Conservation (phyloP, 2,113 vertebrate genomes). For the Calyptommatus sinebrachiatus region DNA sequence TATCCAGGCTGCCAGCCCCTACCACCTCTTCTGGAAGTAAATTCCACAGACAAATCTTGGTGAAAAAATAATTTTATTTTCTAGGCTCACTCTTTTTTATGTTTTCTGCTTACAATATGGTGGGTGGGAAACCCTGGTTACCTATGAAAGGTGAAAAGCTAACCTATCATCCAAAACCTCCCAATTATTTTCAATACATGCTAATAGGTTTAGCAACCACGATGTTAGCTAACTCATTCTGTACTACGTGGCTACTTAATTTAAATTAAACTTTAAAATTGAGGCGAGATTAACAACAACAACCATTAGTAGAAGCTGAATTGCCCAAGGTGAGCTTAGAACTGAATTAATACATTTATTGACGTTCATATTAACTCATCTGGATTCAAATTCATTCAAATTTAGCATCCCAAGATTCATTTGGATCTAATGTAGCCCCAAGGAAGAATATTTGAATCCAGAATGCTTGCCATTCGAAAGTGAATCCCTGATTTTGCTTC, state of each 20-base stretch:
- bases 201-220: background rate
- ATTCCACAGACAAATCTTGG: too few relatives aligned
- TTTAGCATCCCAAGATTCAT: slow-evolving; percentile 5
- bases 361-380: slow-evolving; percentile 1
- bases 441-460: slow-evolving; percentile 26
- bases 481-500: slow-evolving; percentile 19
- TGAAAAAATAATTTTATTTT: too few relatives aligned
- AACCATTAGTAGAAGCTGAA: slow-evolving; percentile 4
- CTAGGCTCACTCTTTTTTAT: too few relatives aligned
- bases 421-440: slow-evolving; percentile 10
- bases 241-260: background rate
- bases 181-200: background rate
- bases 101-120: too few relatives aligned
- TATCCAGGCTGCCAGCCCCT: too few relatives aligned
- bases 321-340: slow-evolving; percentile 3
- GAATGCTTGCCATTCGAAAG: slow-evolving; percentile 7
- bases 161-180: background rate
- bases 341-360: slow-evolving; percentile 20
- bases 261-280: background rate
- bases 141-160: too few relatives aligned
- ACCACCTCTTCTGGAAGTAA: too few relatives aligned
- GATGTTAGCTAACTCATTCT: background rate
- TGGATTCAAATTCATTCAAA: slow-evolving; percentile 24
- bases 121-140: too few relatives aligned
- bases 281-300: background rate